These are phyloP conservation scores for Lytechinus variegatus DNA, from an alignment of 35 echinoderm and acorn worm genomes.

Conservation along the genomic window DNA sequence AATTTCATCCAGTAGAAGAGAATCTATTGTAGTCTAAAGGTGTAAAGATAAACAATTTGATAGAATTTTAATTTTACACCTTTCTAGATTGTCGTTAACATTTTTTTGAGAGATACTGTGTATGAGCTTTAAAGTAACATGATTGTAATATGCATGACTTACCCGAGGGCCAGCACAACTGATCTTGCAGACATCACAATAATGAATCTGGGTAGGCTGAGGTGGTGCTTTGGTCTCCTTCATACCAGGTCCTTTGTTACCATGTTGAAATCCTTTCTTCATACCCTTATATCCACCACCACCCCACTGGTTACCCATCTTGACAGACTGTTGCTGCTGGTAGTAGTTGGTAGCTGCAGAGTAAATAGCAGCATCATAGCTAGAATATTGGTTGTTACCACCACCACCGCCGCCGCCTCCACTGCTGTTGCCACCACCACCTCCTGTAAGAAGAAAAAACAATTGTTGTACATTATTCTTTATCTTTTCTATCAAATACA, in stretches of 20 bases:
- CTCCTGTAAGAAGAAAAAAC: not conserved
- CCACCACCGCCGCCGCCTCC: not conserved
- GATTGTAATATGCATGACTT: not conserved
- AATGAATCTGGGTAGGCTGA: conserved; percentile 91
- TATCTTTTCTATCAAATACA: too few relatives aligned
- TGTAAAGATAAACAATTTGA: too few relatives aligned
- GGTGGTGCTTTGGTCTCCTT: conserved; percentile 77
- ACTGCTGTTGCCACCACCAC: not conserved
- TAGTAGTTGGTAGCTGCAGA: conserved; percentile 96
- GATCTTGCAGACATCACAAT: conserved; percentile 99
- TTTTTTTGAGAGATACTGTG: too few relatives aligned
- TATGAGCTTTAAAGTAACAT: too few relatives aligned
- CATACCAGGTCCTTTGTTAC: conserved; percentile 42
- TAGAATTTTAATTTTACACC: too few relatives aligned
- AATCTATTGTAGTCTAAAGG: too few relatives aligned
- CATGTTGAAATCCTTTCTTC: conserved; percentile 61
- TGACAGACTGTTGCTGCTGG: conserved; percentile 91
- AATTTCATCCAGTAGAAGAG: too few relatives aligned
- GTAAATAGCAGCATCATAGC: conserved; percentile 94
- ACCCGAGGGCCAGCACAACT: conserved; percentile 99
- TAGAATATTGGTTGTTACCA: conserved; percentile 56
- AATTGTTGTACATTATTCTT: too few relatives aligned
- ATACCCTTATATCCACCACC: conserved; percentile 45
- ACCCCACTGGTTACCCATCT: conserved; percentile 53
- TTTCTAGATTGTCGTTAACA: too few relatives aligned